Evolutionary conservation across 2,888 invertebrate species (phyloP), one percentile per base, ranked within the genome.

Genomic region (Agonopterix subpropinquella): DNA sequence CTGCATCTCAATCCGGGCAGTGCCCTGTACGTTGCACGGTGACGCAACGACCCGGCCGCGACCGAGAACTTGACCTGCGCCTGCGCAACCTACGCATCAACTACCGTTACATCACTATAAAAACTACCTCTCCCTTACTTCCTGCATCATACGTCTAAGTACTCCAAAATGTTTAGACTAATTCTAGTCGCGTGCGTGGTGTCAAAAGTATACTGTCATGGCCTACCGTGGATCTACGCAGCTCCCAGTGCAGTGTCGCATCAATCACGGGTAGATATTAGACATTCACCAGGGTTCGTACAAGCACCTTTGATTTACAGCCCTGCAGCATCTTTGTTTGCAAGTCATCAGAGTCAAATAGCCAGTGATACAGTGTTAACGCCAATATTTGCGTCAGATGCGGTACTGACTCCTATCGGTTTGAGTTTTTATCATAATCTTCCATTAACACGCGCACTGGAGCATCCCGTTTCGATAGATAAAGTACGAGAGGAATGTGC

Each of bases 181-280:
- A 56, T 80, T 54, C 62, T 77, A 50, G 46, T 77, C 39, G 54
- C 69, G 54, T 65, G 62, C 61, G 63, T 64, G 15, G 48, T 72
- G 54, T 64, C 58, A 50, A 52, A 58, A 57, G 70, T 68, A 47
- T 63, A 64, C 49, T 63, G 76, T 59, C 73, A 84, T 58, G 42
- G 76, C 35, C 58, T 67, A 44, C 80, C 81, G 44, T 47, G 83
- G 8, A 77, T 85, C 56, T 79, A 83, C 55, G 76, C 82, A 11
- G 85, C 89, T 35, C 90, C 90, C 1, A 89, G 89, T 61, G 84
- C 90, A 43, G 89, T 90, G 15, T 90, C 90, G 1, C 89, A 89
- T 64, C 90, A 91, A 65, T 90, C 90, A 47, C 81, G 90, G 46
- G 77, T 90, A 47, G 87, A 90, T 57, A 85, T 91, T 44, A 73